Base-by-base conservation (phyloP, 2,113 vertebrate genomes). In the Xiphias gladius region DNA sequence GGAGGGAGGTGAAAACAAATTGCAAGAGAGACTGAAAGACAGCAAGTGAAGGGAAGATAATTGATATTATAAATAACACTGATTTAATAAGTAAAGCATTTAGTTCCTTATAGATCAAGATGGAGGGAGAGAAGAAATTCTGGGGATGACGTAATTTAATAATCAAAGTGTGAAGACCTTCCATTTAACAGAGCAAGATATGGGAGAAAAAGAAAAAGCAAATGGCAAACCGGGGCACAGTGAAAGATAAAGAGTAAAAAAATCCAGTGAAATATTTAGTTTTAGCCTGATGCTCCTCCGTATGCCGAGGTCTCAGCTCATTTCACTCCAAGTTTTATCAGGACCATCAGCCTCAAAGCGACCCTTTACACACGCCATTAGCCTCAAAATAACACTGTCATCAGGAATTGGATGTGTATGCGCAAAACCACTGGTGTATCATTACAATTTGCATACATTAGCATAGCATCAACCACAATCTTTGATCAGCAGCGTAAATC, bases 61-160 rank as follows among this genome's bases (percentile, higher is more conserved):
- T 82, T 92, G 85, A 86, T 89, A 85, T 86, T 84, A 81, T 86
- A 80, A 89, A 89, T 92, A 81, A 78, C 76, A 80, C 26, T 65
- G 78, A 86, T 69, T 77, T 52, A 87, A 81, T 92, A 85, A 82
- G 79, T 88, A 26, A 73, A 86, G 39, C 69, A 82, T 85, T 68
- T 74, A 54, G 74, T 74, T 79, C 75, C 76, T 74, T 66, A 61
- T 13, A 76, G 61, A 78, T 67, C 7, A 26, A 61, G 26, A 59
- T 73, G 41, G 39, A 59, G 26, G 62, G 48, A 73, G 39, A 41
- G 46, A 28, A 37, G 37, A 62, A 85, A 59, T 17, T 39, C 3
- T 48, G 46, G 10, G 50, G 28, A 30, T 68, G 71, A 67, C n/a
- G 39, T 67, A 39, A 72, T 74, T 69, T 46, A 76, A 84, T 73